Percentiles rank a stretch among this genome's conserved stretches.
Conservation (phyloP, 2,113 vertebrate species). For the Anolis sagrei region DNA sequence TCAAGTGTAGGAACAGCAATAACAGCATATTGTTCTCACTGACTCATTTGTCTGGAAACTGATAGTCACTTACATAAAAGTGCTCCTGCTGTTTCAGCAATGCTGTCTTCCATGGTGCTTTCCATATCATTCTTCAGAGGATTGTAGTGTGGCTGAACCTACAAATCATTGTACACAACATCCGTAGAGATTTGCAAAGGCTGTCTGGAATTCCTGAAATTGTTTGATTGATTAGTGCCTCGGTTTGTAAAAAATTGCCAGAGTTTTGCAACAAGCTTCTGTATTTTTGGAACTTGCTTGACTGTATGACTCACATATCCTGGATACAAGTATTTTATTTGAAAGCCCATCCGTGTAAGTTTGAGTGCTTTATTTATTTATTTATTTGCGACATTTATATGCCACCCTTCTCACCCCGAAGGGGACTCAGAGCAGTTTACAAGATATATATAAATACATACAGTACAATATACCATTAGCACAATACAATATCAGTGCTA, state of each 20-base stretch:
- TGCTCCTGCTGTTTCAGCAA: not conserved
- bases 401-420: too few species aligned
- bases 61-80: slow-evolving; percentile 40
- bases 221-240: slow-evolving; percentile 56
- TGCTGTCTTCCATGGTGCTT: slow-evolving; percentile 10
- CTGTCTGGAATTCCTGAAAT: slow-evolving; percentile 60
- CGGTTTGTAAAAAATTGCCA: slow-evolving; percentile 61
- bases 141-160: slow-evolving; percentile 54
- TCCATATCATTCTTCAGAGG: slow-evolving; percentile 25
- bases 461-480: too few species aligned
- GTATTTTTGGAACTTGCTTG: slow-evolving; percentile 66
- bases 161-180: slow-evolving; percentile 30
- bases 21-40: not conserved
- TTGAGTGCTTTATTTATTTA: not conserved
- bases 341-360: not conserved
- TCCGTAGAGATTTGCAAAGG: slow-evolving; percentile 54
- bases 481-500: too few species aligned
- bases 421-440: too few species aligned
- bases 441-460: too few species aligned
- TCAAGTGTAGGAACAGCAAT: not conserved
- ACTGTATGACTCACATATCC: slow-evolving; percentile 49
- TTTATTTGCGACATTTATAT: too few species aligned
- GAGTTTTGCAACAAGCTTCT: slow-evolving; percentile 67
- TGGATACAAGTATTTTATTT: slow-evolving; percentile 36
- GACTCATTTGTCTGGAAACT: slow-evolving; percentile 47